Evolutionary conservation across 2,113 vertebrate species (phyloP), one percentile per base, ranked within the genome.

Genomic region (Toxotes chatareus): DNA sequence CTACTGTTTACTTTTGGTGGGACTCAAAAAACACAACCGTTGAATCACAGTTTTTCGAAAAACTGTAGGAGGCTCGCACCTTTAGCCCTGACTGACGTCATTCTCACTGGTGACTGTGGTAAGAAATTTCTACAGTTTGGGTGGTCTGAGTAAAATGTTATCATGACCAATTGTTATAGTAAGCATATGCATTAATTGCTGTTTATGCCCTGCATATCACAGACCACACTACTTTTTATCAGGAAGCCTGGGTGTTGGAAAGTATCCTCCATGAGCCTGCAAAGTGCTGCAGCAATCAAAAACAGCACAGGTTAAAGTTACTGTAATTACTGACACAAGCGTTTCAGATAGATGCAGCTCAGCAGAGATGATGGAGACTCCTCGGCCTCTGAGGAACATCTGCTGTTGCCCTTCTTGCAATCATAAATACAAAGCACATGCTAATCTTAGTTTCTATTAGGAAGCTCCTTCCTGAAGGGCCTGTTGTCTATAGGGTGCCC

Each of bases 291-390:
- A 64, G 65, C 61, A 64, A 69, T 51, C 79, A 68, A 61, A 68
- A 62, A 42, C 1, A 27, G 59, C 51, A 66, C 7, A 40, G 19
- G 75, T 32, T 68, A n/a, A 73, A 76, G 68, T 73, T 57, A 5
- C 46, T 71, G 51, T 70, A 86, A 80, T 79, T 67, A 60, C 79
- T 84, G 66, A 75, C 84, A 53, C 53, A 65, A 72, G 88, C 73
- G 32, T 36, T 80, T 76, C 46, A 34, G 64, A 80, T 38, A n/a
- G 63, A 70, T 23, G 63, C 79, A 70, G 73, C 79, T 87, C 65
- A 73, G 81, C 70, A 62, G 42, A 65, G 68, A 38, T 19, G 60
- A 14, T 40, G 49, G 59, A 64, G 17, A 38, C 56, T 80, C 40
- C 34, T 23, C 23, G 2, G 42, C 76, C 84, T 79, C 86, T 11